Base-by-base conservation (phyloP, 2,888 invertebrate species). In the Subacronicta megacephala region DNA sequence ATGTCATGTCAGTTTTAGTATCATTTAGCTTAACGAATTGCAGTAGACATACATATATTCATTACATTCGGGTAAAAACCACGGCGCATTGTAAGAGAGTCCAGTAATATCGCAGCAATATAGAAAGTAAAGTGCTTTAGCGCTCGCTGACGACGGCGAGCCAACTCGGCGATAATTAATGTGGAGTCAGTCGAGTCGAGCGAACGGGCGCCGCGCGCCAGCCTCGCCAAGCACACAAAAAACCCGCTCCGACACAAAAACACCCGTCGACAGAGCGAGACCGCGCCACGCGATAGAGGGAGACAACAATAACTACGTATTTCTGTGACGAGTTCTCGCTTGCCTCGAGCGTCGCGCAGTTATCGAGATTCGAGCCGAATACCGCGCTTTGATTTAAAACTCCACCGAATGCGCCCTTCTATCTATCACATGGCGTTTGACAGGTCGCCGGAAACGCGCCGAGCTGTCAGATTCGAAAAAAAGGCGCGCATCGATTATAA, bases 341-440 rank as follows among this genome's bases (percentile, higher is more conserved):
- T 83, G 92, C 91, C 90, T 89, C 92, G 89, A 89, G 87, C 90
- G 83, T 81, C 87, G 87, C 85, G 86, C 88, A 88, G 87, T 89
- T 90, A 90, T 90, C 89, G 90, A 87, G 89, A 89, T 85, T 83
- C 87, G 81, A 88, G 78, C 81, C 85, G 84, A 89, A 88, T 89
- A 90, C 89, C 87, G 90, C 90, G 90, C 88, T 92, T 92, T 92
- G 91, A 93, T 93, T 94, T 94, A 93, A 92, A 92, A 93, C 92
- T 89, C 84, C 74, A 83, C 84, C 82, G 88, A 93, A 89, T 92
- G 92, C 89, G 92, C 94, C 94, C 94, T 94, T 94, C 92, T 93
- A 93, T 93, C 90, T 91, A 93, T 93, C 94, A 94, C 92, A 93
- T 94, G 94, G 93, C 90, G 91, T 93, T 93, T 94, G 94, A 94